Evolutionary conservation across 2,888 invertebrate species (phyloP).

Genomic region (Venusia cambrica): DNA sequence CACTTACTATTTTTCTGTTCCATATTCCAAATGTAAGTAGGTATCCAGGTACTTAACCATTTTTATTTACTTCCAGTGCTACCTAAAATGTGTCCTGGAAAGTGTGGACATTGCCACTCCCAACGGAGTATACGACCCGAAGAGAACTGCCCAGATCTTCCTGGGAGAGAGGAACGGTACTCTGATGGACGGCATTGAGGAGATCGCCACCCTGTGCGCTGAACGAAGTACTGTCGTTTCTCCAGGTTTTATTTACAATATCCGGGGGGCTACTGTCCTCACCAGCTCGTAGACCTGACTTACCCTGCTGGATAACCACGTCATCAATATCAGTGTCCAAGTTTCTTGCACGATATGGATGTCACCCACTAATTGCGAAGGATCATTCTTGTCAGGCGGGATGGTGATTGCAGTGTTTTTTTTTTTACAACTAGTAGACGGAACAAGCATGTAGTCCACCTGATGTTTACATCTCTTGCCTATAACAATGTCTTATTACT

Average conservation of each 20-base stretch:
- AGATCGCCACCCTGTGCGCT: conserved; percentile 51
- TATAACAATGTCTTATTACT: no score
- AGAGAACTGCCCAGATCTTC: conserved; percentile 56
- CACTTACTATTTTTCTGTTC: conserved; percentile 4
- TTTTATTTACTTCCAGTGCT: conserved; percentile 61
- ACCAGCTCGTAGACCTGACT: no score
- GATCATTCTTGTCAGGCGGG: no score
- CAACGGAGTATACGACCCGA: conserved; percentile 62
- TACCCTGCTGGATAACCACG: no score
- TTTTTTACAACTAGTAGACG: no score
- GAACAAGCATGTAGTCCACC: no score
- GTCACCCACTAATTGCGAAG: no score
- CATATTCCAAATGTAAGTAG: neutral
- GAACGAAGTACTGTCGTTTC: conserved; percentile 50
- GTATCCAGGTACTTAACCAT: neutral
- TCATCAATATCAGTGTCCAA: no score
- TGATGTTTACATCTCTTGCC: no score
- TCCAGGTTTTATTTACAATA: conserved; percentile 12
- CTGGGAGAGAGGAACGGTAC: conserved; percentile 40
- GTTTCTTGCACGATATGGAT: no score
- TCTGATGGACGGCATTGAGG: conserved; percentile 43
- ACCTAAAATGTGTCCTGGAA: conserved; percentile 75
- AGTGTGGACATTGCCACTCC: conserved; percentile 64
- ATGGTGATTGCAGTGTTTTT: no score
- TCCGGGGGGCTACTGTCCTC: no score